Base-by-base conservation (phyloP, 2,888 invertebrate genomes). In the Pharmacophagus antenor region DNA sequence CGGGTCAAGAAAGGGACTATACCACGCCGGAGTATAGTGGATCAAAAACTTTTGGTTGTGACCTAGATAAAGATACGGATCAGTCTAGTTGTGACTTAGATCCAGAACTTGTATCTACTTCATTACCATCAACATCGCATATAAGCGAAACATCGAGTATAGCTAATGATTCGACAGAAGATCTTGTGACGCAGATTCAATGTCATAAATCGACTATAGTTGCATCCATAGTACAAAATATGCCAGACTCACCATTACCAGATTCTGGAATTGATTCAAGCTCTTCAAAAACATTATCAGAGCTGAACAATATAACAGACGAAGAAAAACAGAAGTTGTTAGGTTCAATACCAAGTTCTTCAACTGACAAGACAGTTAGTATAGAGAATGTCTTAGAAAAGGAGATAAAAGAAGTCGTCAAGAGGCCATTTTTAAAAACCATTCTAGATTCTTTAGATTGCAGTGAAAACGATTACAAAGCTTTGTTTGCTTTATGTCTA, bases 401-500 rank as follows among this genome's bases (percentile, higher is more conserved):
- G 58, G 85, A 89, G 63, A 77, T 66, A n/a, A 86, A 76, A 61
- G 88, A 91, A 44, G 82, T 93, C 50, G 87, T 90, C 21, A 93
- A 90, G 67, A 94, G 95, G 71, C 96, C 98, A 0, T 98, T 98
- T 85, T 89, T 99, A 67, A 96, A 98, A 80, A 96, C 97, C 5
- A 94, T 99, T 52, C 91, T 98, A 62, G 95, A 95, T 70, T 95
- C 97, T 0, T 89, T 99, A 67, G 96, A 97, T 74, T 97, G 97
- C 77, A 92, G 92, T 12, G 98, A 98, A 77, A 98, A 98, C 84
- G 99, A 99, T 90, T 99, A 99, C 79, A 94, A 96, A 49, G 95
- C 98, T 6, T 90, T 99, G 62, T 97, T 99, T 81, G 95, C 96
- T 3, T 91, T 99, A 17, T 97, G 98, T 84, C 91, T 99, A 62